Conservation (phyloP, 2,113 vertebrate species). For the Scatophagus argus region DNA sequence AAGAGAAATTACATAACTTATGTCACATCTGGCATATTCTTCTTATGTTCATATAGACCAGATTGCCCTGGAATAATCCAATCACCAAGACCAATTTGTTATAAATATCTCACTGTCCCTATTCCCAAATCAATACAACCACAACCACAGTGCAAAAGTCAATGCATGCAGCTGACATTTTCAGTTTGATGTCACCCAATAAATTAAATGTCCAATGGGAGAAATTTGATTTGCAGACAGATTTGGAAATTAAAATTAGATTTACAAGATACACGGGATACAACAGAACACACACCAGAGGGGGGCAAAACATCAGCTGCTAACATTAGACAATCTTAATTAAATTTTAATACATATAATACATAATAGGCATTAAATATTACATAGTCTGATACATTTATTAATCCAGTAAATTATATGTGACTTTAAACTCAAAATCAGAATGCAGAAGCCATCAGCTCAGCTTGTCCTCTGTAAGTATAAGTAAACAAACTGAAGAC, state of each 20-base stretch:
- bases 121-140: constrained; percentile 9
- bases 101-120: constrained; percentile 4
- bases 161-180: constrained; percentile 39
- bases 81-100: constrained; percentile 17
- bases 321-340: constrained; percentile 1
- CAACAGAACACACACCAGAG: constrained; percentile 2
- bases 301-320: background rate
- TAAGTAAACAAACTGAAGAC: constrained; percentile 36
- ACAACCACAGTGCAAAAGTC: constrained; percentile 32
- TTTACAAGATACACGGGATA: constrained; percentile 6
- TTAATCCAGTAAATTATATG: background rate
- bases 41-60: background rate
- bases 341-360: background rate
- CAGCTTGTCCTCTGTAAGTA: constrained; percentile 23
- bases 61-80: constrained; percentile 20
- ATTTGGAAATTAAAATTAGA: constrained; percentile 9
- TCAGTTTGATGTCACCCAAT: constrained; percentile 14
- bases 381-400: background rate
- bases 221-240: constrained; percentile 5
- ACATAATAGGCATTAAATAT: constrained; percentile 5
- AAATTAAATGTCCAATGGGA: constrained; percentile 10
- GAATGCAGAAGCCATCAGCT: background rate
- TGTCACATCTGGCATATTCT: background rate
- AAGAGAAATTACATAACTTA: background rate
- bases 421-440: background rate